A percentile compares a stretch with the other conserved stretches of the same genome.
Conservation (phyloP, 2,797 vertebrate species). For the Neomorphus geoffroyi region DNA sequence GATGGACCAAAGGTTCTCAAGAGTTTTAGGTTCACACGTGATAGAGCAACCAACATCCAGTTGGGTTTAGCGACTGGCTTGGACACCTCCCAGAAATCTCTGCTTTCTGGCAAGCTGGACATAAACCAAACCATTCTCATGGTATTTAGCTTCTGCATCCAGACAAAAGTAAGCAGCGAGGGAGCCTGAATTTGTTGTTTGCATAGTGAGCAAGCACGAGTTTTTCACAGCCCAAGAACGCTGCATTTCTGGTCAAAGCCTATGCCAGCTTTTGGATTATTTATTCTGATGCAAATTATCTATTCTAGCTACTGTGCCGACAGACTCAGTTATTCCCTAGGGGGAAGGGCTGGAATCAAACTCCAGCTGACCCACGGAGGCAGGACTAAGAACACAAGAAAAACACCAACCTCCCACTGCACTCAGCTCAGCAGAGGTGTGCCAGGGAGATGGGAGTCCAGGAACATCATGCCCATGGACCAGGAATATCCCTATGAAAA, state of each 20-base stretch:
- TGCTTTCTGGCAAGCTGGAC: slow-evolving; percentile 5
- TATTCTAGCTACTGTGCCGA: neutral
- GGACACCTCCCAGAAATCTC: slow-evolving; percentile 38
- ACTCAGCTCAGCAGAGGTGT: neutral
- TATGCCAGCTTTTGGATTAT: neutral
- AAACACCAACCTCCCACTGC: neutral
- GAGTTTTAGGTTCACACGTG: neutral
- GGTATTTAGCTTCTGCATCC: neutral
- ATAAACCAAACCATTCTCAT: neutral
- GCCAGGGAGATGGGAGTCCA: neutral
- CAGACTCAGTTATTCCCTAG: neutral
- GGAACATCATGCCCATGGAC: neutral
- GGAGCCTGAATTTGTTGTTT: neutral
- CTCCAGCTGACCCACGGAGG: neutral
- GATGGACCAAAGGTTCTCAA: neutral
- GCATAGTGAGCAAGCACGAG: neutral
- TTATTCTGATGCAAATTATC: neutral
- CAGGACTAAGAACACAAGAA: neutral
- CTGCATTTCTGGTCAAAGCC: neutral
- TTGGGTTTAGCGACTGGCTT: neutral
- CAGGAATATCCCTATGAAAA: neutral
- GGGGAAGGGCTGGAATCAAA: neutral
- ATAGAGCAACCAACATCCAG: neutral
- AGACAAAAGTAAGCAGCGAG: neutral
- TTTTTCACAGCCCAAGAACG: neutral